These are phyloP conservation scores for Campylomormyrus numenius DNA, from an alignment of 2,113 vertebrate genomes.

Conservation along the genomic window DNA sequence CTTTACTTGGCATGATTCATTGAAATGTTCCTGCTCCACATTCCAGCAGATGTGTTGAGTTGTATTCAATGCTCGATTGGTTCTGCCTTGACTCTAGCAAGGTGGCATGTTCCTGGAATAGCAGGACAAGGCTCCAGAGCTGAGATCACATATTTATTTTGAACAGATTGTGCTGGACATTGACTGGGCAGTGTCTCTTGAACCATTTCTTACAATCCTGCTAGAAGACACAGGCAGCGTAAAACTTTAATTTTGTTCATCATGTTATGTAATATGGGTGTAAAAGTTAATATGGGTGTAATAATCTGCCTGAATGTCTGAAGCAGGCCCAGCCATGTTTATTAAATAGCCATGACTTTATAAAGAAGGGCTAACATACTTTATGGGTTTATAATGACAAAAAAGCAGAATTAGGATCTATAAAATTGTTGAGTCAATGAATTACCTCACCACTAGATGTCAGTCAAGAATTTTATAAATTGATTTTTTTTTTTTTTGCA, in stretches of 20 bases:
- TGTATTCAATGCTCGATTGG: background rate
- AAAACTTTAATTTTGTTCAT: background rate
- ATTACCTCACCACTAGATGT: conserved; percentile 21
- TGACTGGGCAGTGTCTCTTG: background rate
- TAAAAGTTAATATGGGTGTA: background rate
- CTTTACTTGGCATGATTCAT: background rate
- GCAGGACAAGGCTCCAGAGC: background rate
- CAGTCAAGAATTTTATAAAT: conserved; percentile 8
- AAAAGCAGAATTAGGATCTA: background rate
- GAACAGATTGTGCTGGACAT: background rate
- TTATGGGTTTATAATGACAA: background rate
- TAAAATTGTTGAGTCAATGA: background rate
- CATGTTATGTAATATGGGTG: background rate
- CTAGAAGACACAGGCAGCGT: background rate
- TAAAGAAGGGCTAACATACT: background rate
- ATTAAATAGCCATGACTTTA: background rate
- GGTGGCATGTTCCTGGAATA: background rate
- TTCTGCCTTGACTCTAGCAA: background rate
- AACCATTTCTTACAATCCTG: background rate
- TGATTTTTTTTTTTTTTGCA: background rate
- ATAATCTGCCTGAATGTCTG: background rate
- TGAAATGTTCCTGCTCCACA: background rate
- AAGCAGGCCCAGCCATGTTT: background rate
- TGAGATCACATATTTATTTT: background rate
- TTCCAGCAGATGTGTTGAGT: background rate